Conservation (phyloP, 1,140 invertebrate genomes). For the Lordiphosa mommai region DNA sequence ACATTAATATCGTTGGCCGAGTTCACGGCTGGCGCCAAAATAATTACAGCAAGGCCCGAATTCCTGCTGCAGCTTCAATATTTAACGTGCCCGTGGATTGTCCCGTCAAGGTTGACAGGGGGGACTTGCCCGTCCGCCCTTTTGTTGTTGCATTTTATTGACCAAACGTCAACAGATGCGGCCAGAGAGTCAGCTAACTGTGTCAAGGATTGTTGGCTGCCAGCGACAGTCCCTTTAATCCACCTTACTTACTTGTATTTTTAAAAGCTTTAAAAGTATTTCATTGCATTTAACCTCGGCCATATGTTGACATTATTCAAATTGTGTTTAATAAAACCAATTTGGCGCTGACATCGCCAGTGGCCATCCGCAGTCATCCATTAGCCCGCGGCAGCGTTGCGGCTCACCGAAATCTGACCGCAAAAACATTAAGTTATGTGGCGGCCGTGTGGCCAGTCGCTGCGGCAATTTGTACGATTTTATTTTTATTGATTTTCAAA, state of each 20-base stretch:
- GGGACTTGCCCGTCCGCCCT: not conserved
- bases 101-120: slow-evolving; percentile 5
- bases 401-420: slow-evolving; percentile 49
- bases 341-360: slow-evolving; percentile 55
- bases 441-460: slow-evolving; percentile 43
- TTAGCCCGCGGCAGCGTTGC: slow-evolving; percentile 36
- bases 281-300: slow-evolving; percentile 30
- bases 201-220: slow-evolving; percentile 28
- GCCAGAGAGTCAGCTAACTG: slow-evolving; percentile 2
- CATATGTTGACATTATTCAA: slow-evolving; percentile 42
- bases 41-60: slow-evolving; percentile 13
- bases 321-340: slow-evolving; percentile 63
- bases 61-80: slow-evolving; percentile 33
- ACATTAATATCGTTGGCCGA: slow-evolving; percentile 36
- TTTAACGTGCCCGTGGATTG: slow-evolving; percentile 40
- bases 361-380: slow-evolving; percentile 44
- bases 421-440: slow-evolving; percentile 71
- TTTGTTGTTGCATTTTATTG: slow-evolving; percentile 32
- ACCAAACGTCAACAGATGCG: slow-evolving; percentile 26
- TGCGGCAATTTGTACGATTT: slow-evolving; percentile 62
- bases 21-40: slow-evolving; percentile 1
- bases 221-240: not conserved
- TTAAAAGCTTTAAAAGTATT: slow-evolving; percentile 24
- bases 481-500: slow-evolving; percentile 31
- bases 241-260: not conserved